A percentile compares a stretch with the other conserved stretches of the same genome.
These are phyloP conservation scores for Caenorhabditis latens DNA, from an alignment of 1,140 invertebrate species.

Conservation along the genomic window DNA sequence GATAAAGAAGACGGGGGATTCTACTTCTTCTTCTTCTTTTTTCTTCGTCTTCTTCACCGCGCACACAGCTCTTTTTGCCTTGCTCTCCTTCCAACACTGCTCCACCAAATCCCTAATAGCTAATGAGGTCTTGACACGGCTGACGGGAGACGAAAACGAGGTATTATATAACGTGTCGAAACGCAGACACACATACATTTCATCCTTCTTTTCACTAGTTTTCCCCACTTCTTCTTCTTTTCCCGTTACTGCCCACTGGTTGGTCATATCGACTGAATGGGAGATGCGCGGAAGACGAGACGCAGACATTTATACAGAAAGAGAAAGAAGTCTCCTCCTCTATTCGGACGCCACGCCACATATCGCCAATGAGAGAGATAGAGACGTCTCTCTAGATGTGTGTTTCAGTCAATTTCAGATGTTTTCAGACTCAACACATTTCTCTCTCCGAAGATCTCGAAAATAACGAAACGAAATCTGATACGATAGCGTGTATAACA, in stretches of 20 bases:
- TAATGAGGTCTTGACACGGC: constrained; percentile 55
- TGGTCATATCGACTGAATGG: constrained; percentile 52
- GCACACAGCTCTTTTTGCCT: constrained; percentile 4
- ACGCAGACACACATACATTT: constrained; percentile 9
- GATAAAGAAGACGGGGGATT: not conserved
- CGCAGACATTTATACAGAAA: not conserved
- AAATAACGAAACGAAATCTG: constrained; percentile 25
- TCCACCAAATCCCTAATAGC: constrained; percentile 46
- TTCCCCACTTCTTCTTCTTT: not conserved
- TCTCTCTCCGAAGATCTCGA: not conserved
- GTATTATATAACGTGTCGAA: constrained; percentile 1
- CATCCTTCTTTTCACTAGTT: not conserved
- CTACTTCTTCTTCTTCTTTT: constrained; percentile 1
- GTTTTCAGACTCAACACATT: not conserved
- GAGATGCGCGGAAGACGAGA: constrained; percentile 49
- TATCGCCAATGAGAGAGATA: not conserved
- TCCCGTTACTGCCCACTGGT: not conserved
- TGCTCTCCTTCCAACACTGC: not conserved
- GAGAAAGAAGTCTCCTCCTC: constrained; percentile 5
- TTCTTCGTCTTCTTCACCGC: not conserved
- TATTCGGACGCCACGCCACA: constrained; percentile 13
- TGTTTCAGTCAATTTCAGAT: constrained; percentile 44
- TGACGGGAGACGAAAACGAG: constrained; percentile 38
- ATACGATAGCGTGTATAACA: constrained; percentile 37
- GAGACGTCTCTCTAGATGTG: no score